Evolutionary conservation across 2,888 invertebrate species (phyloP), one percentile per base, ranked within the genome.

Genomic region (Zygogramma bicolorata): DNA sequence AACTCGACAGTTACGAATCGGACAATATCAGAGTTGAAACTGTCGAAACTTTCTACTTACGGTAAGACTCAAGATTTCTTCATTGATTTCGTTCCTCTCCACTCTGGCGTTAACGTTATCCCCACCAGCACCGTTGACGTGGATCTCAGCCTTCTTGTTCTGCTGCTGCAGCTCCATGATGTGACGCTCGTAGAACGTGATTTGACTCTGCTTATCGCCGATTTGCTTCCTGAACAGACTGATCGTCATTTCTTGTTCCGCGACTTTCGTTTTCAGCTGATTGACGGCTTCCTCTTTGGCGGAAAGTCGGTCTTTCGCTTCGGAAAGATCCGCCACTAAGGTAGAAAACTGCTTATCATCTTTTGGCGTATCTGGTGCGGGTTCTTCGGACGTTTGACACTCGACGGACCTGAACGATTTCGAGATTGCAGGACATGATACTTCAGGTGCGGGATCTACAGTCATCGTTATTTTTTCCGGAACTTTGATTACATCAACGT

Each of bases 181-280:
- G 61, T 86, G 85, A 62, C 83, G 82, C 72, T 86, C 86, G 69
- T 86, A 86, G 73, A 85, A 85, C 13, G 77, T 80, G 63, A 86
- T 84, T 77, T 86, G 85, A 65, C 86, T 85, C 70, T 85, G 86
- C 65, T 86, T 86, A 68, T 86, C 86, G 3, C 82, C 84, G 13
- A 87, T 75, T 73, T 86, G 86, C 53, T 82, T 84, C 68, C 82
- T 82, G 60, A 85, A 83, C 66, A 85, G 73, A 71, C 80, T 84
- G 0, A 84, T 73, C 15, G 81, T 83, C 83, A 83, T 84, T 74
- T 86, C 86, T n/a, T 81, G 68, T 73, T 86, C 86, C 15, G 77
- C 80, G 53, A 83, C 75, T 75, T 83, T 84, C 49, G 73, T 81
- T 75, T 81, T 84, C 34, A 83, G 60, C 61, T 84, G 81, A 65